Evolutionary conservation across 2,888 invertebrate species (phyloP).

Genomic region (Cephalotes varians): DNA sequence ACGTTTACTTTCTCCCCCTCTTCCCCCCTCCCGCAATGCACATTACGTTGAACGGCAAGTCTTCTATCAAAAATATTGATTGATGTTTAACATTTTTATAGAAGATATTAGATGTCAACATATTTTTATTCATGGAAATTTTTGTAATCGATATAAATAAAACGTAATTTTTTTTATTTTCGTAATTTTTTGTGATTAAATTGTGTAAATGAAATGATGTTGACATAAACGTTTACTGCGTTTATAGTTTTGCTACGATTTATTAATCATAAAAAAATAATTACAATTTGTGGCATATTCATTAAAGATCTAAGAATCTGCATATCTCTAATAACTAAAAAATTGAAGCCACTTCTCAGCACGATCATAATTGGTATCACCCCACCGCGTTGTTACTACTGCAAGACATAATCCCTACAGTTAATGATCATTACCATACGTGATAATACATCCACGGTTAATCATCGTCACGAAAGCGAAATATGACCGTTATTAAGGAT

Average conservation of each 20-base stretch:
- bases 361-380: neutral
- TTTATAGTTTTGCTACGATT: neutral
- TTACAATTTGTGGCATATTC: neutral
- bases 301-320: neutral
- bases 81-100: neutral
- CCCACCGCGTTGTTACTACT: neutral
- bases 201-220: neutral
- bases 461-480: slow-evolving; percentile 24
- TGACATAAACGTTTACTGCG: neutral
- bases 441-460: slow-evolving; percentile 12
- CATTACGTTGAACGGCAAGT: neutral
- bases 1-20: neutral
- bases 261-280: neutral
- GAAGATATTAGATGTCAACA: neutral
- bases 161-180: neutral
- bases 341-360: neutral
- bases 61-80: neutral
- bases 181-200: neutral
- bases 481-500: neutral
- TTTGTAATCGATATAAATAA: neutral
- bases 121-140: neutral
- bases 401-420: neutral
- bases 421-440: slow-evolving; percentile 14
- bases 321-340: neutral
- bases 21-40: neutral